Conservation (phyloP, 2,888 invertebrate species). For the Entomobrya multifasciata region DNA sequence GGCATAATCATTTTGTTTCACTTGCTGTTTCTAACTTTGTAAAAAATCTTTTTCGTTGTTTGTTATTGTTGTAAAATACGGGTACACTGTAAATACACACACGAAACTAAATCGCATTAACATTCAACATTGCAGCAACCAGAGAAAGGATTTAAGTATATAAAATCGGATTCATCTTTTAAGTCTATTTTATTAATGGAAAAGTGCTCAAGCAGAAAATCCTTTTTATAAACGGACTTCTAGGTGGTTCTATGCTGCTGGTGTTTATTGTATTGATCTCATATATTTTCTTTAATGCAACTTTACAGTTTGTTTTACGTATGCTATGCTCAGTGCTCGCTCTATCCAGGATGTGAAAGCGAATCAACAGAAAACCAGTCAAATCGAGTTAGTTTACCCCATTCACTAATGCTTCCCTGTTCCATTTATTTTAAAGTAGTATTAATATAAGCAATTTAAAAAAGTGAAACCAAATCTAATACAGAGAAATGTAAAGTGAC, state of each 20-base stretch:
- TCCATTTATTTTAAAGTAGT: background rate
- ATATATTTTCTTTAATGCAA: too few relatives aligned
- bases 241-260: conserved; percentile 8
- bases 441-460: too few relatives aligned
- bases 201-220: conserved; percentile 80
- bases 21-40: conserved; percentile 44
- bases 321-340: too few relatives aligned
- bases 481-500: too few relatives aligned
- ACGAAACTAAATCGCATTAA: too few relatives aligned
- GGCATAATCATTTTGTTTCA: conserved; percentile 47
- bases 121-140: background rate
- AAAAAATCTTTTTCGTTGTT: conserved; percentile 35
- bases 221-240: conserved; percentile 63
- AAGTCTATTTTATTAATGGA: conserved; percentile 80
- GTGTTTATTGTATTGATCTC: too few relatives aligned
- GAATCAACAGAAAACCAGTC: conserved; percentile 19
- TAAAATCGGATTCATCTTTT: conserved; percentile 79
- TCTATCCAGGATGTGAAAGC: background rate
- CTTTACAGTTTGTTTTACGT: too few relatives aligned
- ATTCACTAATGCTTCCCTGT: too few relatives aligned
- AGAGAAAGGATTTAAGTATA: conserved; percentile 60
- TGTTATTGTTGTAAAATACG: conserved; percentile 38
- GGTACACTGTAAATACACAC: background rate
- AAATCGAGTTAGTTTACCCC: background rate
- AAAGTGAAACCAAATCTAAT: too few relatives aligned